A percentile compares a stretch with the other conserved stretches of the same genome.
Evolutionary conservation across 2,113 vertebrate genomes (phyloP).

Genomic region (Chaenogobius annularis): DNA sequence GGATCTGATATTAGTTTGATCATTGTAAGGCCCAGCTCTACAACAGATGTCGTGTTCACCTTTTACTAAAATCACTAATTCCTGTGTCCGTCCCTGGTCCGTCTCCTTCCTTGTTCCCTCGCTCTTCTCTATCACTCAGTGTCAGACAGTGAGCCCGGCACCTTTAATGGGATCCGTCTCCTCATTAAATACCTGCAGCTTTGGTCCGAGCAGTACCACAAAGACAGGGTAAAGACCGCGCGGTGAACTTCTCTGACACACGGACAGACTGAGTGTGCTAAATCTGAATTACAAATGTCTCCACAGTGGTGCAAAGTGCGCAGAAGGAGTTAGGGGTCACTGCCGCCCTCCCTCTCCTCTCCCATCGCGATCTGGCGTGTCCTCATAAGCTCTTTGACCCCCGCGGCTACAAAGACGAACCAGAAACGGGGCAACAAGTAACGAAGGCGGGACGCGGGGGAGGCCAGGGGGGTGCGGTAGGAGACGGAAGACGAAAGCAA

Average conservation of each 20-base stretch:
- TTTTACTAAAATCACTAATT: constrained; percentile 4
- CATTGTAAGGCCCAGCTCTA: no score
- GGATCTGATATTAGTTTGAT: no score
- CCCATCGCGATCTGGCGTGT: constrained; percentile 38
- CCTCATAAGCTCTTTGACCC: constrained; percentile 39
- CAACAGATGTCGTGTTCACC: no score
- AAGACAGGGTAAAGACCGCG: constrained; percentile 1
- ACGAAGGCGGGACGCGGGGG: constrained; percentile 5
- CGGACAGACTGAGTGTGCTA: constrained; percentile 45
- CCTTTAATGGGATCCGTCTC: constrained; percentile 71
- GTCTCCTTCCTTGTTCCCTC: constrained; percentile 14
- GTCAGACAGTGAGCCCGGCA: constrained; percentile 60
- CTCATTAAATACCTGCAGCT: constrained; percentile 74
- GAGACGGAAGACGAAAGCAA: constrained; percentile 18
- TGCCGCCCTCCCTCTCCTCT: constrained; percentile 2
- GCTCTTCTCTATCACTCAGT: constrained; percentile 40
- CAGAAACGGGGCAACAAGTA: constrained; percentile 24
- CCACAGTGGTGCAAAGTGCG: constrained; percentile 30
- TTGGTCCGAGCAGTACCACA: constrained; percentile 34
- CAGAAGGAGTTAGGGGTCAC: constrained; percentile 35
- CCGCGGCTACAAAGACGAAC: constrained; percentile 11
- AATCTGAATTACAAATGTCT: constrained; percentile 61
- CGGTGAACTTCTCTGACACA: constrained; percentile 39
- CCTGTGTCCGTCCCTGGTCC: constrained; percentile 10
- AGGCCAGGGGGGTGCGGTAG: constrained; percentile 19